phyloP scores from a whole-genome alignment of 2,113 vertebrate genomes.

The Otus sunia region DNA sequence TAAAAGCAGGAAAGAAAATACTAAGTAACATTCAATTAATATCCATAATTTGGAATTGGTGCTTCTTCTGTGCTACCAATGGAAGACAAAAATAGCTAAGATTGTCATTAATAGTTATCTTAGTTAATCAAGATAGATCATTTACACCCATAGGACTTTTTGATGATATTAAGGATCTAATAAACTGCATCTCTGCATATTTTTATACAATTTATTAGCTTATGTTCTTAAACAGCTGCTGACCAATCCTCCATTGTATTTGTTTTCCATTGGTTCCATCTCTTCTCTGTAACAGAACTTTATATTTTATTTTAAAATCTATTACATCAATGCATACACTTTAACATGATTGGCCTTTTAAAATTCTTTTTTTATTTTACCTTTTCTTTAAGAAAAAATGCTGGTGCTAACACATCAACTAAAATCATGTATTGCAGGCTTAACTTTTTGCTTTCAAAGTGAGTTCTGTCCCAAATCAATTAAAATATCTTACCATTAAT shows the following conservation, averaged over 20 bases:
- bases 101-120: neutral
- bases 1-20: neutral
- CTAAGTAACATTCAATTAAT: neutral
- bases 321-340: neutral
- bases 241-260: neutral
- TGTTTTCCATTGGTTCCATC: neutral
- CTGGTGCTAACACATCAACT: neutral
- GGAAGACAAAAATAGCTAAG: neutral
- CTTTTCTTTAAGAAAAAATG: neutral
- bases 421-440: neutral
- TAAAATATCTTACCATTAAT: neutral
- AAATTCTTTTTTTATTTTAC: neutral
- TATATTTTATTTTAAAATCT: neutral
- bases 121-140: neutral
- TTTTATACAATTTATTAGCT: neutral
- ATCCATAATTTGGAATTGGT: neutral
- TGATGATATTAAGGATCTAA: neutral
- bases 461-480: neutral
- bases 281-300: conserved; percentile 22
- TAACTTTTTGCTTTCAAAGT: neutral
- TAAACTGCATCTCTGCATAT: neutral
- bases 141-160: neutral
- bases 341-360: neutral
- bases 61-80: neutral
- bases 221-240: neutral